Evolutionary conservation across 1,140 invertebrate species (phyloP), one percentile per base, ranked within the genome.

Genomic region (Macrotrachela quadricornifera): DNA sequence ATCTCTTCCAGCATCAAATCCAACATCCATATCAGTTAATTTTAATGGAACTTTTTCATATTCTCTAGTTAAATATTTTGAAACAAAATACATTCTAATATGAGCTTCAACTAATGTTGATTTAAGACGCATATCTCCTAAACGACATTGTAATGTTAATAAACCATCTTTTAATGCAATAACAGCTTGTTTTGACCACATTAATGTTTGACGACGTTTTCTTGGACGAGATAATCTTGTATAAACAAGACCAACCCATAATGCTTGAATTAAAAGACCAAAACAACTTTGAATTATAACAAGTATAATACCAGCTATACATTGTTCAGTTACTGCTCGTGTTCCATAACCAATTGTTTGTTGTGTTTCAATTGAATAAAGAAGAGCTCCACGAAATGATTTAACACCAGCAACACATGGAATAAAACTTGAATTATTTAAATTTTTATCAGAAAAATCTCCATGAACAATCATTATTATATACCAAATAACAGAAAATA

Each of bases 81-180:
- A 59, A 9, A 54, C 45, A 12, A 62, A 51, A 38, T 58, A 48
- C 18, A 52, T 59, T 41, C 58, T 53, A 12, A 56, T 56, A 40
- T 50, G 56, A 8, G 59, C 61, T 11, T 59, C 58, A 12, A 63
- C 59, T 15, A 66, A 54, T n/a, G 50, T 46, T 14, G 63, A 64
- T 47, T 61, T 61, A 30, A 4, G 8, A 21, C 65, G 53, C 59
- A 67, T 65, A 51, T 69, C 64, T 0, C 63, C 60, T 2, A 69
- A 59, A 41, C 66, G 47, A 17, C 39, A 37, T 17, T 44, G 18
- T 12, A 52, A 16, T 44, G 51, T 42, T 4, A 95, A 70, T 56
- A 82, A 76, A 1, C 85, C 84, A 63, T 74, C 69, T 51, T 85
- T 72, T 62, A 82, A 77, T 62, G 57, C 37, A 0, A 68, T 62